Base-by-base conservation (phyloP, 2,888 invertebrate species). In the Raillietiella orientalis region DNA sequence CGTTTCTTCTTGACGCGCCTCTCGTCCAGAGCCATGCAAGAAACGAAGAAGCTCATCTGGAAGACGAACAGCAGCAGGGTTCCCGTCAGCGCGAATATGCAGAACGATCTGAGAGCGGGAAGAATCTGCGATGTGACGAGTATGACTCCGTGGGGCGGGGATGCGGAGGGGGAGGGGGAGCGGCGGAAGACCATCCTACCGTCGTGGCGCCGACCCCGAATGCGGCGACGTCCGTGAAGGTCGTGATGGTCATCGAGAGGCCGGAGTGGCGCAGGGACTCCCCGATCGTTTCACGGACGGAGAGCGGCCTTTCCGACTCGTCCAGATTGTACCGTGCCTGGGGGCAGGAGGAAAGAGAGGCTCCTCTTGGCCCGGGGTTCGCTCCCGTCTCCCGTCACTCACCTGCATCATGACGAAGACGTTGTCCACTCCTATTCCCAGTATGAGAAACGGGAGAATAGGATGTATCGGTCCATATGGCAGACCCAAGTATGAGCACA, bases 191-290 rank as follows among this genome's bases (percentile, higher is more conserved):
- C 14, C 2, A 10, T 44, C 49, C 43, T 42, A 62, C 62, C 26
- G 72, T 72, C 11, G 65, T 61, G 16, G 70, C 60, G 20, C 72
- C 72, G 30, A 72, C 64, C 27, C 65, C 49, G 38, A 74, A 63
- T 19, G 72, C 72, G 15, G 66, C 58, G 25, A 71, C 62, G 42
- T 74, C 72, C 2, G 72, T 74, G 33, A 72, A 52, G 1, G 72
- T 70, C 4, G 74, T 74, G 13, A 74, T 63, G 2, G 66, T 67
- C 33, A 75, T 71, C 2, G 72, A 71, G 1, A 70, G 66, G 3
- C 74, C 74, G 4, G 71, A 71, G 41, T 71, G 69, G 41, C 64
- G 59, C 27, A 72, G 41, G 54, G 66, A 62, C 21, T 59, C 41
- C 1, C 62, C 71, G 27, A 71, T 52, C 44, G n/a, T n/a, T n/a